Conservation (phyloP, 2,888 invertebrate species). For the Apantesis nais region DNA sequence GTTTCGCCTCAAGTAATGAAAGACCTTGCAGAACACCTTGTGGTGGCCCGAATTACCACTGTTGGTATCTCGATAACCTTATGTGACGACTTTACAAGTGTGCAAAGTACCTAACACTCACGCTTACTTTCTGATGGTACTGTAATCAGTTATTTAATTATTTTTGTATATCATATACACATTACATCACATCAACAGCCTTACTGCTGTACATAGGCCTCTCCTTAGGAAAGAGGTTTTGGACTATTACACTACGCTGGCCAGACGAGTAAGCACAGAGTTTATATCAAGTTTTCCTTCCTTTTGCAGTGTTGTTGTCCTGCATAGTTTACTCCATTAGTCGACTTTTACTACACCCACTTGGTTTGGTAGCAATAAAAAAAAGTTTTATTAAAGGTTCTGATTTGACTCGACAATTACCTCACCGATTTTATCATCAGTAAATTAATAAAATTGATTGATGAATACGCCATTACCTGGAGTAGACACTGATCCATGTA, state of each 20-base stretch:
- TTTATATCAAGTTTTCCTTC: no score
- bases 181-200: no score
- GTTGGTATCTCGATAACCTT: slow-evolving; percentile 47
- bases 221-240: no score
- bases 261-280: no score
- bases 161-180: not conserved
- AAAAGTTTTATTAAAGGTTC: no score
- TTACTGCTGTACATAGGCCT: no score
- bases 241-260: no score
- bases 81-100: slow-evolving; percentile 25
- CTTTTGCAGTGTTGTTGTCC: no score
- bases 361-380: no score
- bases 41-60: slow-evolving; percentile 33
- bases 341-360: no score
- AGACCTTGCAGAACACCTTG: slow-evolving; percentile 47
- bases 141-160: slow-evolving; percentile 18
- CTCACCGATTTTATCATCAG: not conserved
- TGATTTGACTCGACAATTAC: not conserved
- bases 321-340: no score
- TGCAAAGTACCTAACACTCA: slow-evolving; percentile 23
- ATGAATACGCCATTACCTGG: not conserved
- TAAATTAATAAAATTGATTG: no score
- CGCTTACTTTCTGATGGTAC: slow-evolving; percentile 36
- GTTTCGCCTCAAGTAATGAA: slow-evolving; percentile 35
- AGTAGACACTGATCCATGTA: not conserved